These are phyloP conservation scores for Neocloeon triangulifer DNA, from an alignment of 1,140 invertebrate genomes.

Conservation along the genomic window DNA sequence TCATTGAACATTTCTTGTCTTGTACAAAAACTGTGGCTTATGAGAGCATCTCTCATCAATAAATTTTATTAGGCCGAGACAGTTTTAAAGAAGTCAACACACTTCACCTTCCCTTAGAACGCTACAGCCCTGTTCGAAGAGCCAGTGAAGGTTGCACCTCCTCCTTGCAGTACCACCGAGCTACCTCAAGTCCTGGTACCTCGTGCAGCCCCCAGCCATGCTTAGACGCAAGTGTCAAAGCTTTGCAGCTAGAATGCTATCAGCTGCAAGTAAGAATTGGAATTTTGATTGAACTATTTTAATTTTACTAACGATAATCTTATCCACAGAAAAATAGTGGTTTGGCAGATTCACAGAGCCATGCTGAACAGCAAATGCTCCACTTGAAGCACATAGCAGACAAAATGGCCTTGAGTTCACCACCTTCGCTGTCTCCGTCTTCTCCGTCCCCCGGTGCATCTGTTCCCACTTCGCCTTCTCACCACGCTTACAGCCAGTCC, in stretches of 20 bases:
- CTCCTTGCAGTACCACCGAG: conserved; percentile 11
- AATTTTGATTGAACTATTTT: background rate
- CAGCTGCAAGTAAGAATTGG: conserved; percentile 18
- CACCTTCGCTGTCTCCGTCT: conserved; percentile 1
- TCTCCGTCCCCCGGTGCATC: conserved; percentile 4
- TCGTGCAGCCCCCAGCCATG: conserved; percentile 7
- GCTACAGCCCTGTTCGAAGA: conserved; percentile 73
- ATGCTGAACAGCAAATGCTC: conserved; percentile 19
- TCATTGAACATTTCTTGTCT: too few relatives aligned
- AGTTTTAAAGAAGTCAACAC: conserved; percentile 26
- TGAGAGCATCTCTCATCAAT: too few relatives aligned
- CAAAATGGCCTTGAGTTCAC: conserved; percentile 10
- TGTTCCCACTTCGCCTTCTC: conserved; percentile 15
- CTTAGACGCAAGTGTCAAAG: conserved; percentile 14
- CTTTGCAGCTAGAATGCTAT: conserved; percentile 23
- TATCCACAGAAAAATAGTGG: conserved; percentile 16
- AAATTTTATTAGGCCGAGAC: conserved; percentile 26
- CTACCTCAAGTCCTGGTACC: conserved; percentile 8
- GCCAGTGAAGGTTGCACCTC: conserved; percentile 54
- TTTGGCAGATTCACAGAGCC: conserved; percentile 12
- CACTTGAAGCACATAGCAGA: conserved; percentile 18
- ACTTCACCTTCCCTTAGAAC: conserved; percentile 35
- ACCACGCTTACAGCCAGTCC: too few relatives aligned
- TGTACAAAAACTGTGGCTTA: too few relatives aligned
- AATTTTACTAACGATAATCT: background rate